These are phyloP conservation scores for Musca vetustissima DNA, from an alignment of 1,140 invertebrate genomes.

Conservation along the genomic window DNA sequence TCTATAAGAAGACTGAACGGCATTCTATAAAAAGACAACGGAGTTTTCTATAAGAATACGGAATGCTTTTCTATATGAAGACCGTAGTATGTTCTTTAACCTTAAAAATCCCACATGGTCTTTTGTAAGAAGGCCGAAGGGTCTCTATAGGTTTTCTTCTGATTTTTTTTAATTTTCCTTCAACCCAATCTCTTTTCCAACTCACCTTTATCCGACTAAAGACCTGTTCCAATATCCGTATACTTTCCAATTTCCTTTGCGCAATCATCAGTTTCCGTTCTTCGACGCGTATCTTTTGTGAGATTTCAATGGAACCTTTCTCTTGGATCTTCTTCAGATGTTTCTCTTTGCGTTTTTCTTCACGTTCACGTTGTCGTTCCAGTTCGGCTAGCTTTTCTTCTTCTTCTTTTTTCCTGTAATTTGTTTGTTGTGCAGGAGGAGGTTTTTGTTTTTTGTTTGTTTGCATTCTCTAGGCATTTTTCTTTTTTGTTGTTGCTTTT, in stretches of 20 bases:
- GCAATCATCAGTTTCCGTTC: constrained; percentile 84
- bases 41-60: no score
- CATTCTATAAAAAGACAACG: no score
- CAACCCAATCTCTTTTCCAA: no score
- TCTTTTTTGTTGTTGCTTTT: constrained; percentile 30
- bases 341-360: constrained; percentile 75
- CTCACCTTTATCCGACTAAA: constrained; percentile 82
- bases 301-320: constrained; percentile 73
- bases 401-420: constrained; percentile 68
- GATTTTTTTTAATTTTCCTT: no score
- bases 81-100: no score
- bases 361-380: constrained; percentile 65
- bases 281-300: constrained; percentile 78
- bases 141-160: no score
- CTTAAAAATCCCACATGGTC: no score
- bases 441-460: no score
- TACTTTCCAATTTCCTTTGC: constrained; percentile 86
- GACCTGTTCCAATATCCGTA: constrained; percentile 84
- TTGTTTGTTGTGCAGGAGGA: constrained; percentile 31
- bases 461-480: constrained; percentile 5
- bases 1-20: no score
- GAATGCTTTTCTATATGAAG: no score
- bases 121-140: no score
- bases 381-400: constrained; percentile 65
- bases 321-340: constrained; percentile 74